Base-by-base conservation (phyloP, 53 echinoderm and acorn worm species). In the Paelopatides confundens region DNA sequence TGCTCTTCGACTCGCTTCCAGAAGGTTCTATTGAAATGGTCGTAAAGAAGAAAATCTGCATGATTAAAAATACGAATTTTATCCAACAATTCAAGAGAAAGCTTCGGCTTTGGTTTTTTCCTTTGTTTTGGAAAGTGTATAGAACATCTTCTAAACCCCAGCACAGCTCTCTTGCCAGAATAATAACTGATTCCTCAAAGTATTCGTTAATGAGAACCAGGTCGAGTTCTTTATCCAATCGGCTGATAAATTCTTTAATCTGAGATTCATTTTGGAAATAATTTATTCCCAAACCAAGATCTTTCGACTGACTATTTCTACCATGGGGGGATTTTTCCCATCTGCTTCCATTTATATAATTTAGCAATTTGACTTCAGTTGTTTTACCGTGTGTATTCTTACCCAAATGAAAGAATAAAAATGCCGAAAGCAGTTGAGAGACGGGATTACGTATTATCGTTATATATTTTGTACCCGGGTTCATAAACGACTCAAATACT, bases 401-500 rank as follows among this genome's bases (percentile, higher is more conserved):
- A 15, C 40, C 21, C 15, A 74, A 27, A 74, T 40, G 15, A n/a
- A 74, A 74, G 38, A 74, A 74, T 15, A 36, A 21, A 5, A 74
- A 36, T 15, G 74, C 74, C 7, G 74, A 74, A 5, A 74, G n/a
- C 17, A 74, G 37, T 30, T 40, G 74, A 18, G 46, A 74, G 4
- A 74, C 74, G 3, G 74, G 74, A 39, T 74, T 12, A 4, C 74
- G n/a, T n/a, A n/a, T n/a, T n/a, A n/a, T n/a, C n/a, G n/a, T n/a
- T n/a, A n/a, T n/a, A n/a, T n/a, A n/a, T 35, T 74, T 74, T 3
- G 46, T 39, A 24, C 74, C 74, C 21, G 74, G 74, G 10, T 74
- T 74, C 74, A 74, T 74, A 38, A 37, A 74, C 1, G 74, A n/a
- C 40, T 74, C 74, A 11, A 74, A 37, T 3, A 74, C n/a, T n/a